Evolutionary conservation across 2,113 vertebrate genomes (phyloP).

Genomic region (Corydoras sp.): DNA sequence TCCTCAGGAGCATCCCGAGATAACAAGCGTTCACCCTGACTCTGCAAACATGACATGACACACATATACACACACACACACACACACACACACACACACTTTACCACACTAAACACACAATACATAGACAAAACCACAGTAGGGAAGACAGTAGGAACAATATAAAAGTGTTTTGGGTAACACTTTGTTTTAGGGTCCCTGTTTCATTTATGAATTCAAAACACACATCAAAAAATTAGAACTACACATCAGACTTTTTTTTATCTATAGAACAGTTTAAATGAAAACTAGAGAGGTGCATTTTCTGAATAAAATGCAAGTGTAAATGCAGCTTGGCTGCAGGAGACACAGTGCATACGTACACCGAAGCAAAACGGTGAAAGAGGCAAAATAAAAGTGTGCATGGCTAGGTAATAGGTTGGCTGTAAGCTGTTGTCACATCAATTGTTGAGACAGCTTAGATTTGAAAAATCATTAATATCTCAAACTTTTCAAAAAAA

Average conservation of each 20-base stretch:
- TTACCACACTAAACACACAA: not conserved
- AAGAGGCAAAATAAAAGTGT: no score
- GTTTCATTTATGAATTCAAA: not conserved
- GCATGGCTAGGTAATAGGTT: no score
- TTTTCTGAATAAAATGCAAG: no score
- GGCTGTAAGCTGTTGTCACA: no score
- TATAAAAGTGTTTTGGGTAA: conserved; percentile 10
- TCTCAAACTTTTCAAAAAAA: no score
- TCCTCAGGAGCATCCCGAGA: conserved; percentile 93
- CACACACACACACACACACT: conserved; percentile 16
- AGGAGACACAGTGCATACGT: no score
- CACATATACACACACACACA: conserved; percentile 47
- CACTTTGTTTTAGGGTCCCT: not conserved
- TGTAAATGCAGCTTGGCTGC: no score
- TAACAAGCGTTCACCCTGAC: conserved; percentile 87
- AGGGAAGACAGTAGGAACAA: not conserved
- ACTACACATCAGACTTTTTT: not conserved
- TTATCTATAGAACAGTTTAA: no score
- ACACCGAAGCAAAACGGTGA: no score
- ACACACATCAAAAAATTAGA: not conserved
- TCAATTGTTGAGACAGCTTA: no score
- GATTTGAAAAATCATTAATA: no score
- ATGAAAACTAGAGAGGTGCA: no score
- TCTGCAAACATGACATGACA: conserved; percentile 58
- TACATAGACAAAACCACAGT: not conserved